phyloP scores from a whole-genome alignment of 2,888 invertebrate genomes.

The Phytoseiulus persimilis region DNA sequence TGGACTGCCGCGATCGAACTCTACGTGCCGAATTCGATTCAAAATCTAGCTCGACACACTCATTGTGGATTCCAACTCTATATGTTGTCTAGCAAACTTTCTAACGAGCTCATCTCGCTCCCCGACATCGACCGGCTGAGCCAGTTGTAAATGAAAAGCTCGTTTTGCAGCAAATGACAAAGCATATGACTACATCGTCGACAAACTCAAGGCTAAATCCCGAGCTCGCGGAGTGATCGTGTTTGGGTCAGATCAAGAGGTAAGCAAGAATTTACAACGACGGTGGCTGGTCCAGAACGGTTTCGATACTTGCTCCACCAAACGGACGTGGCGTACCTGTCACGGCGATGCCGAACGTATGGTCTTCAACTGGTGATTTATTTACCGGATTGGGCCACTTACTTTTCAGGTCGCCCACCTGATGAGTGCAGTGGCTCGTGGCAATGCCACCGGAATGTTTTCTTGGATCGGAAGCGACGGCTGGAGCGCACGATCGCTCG shows the following conservation, averaged over 20 bases:
- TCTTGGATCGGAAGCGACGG: conserved; percentile 95
- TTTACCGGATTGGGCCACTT: background rate
- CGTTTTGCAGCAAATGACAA: conserved; percentile 66
- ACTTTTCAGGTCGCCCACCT: conserved; percentile 60
- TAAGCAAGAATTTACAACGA: conserved; percentile 49
- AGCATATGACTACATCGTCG: conserved; percentile 78
- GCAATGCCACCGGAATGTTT: conserved; percentile 77
- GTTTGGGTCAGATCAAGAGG: conserved; percentile 92
- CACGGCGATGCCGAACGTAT: background rate
- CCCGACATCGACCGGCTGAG: too few species aligned
- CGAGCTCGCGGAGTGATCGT: conserved; percentile 86
- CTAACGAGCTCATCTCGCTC: too few species aligned
- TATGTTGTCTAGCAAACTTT: too few species aligned
- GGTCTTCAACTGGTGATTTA: background rate
- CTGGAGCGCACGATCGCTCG: conserved; percentile 80
- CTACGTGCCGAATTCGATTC: background rate
- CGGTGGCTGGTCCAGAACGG: background rate
- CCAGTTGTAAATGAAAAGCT: background rate
- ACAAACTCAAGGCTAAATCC: conserved; percentile 71
- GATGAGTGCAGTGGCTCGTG: conserved; percentile 79
- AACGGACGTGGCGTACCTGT: background rate
- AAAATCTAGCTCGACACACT: too few species aligned
- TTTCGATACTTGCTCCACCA: background rate
- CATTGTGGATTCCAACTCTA: too few species aligned
- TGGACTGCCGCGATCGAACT: background rate